Evolutionary conservation across 2,797 vertebrate genomes (phyloP), one percentile per base, ranked within the genome.

Genomic region (Bovichtus diacanthus): DNA sequence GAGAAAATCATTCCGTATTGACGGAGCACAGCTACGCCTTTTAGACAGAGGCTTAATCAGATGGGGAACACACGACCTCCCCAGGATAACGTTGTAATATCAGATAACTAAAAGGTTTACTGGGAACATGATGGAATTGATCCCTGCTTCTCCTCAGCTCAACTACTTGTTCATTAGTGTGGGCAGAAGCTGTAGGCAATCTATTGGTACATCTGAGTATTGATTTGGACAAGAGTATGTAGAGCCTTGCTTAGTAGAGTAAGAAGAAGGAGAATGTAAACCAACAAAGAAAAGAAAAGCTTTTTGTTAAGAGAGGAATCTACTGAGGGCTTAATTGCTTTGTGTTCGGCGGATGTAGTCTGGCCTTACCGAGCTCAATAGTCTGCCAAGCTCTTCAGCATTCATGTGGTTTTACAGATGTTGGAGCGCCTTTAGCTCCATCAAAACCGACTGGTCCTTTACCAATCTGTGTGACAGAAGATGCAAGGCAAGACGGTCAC

Each of bases 81-180:
- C 31, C 49, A 70, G 88, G 88, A 86, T 70, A 74, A 70, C 59
- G 11, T 31, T 19, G 61, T 58, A 82, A 88, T 69, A 89, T 76
- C 78, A 82, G 81, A 64, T 78, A 86, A 56, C 56, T 50, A 78
- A 86, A 75, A 50, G 74, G 51, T 91, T 87, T 80, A 78, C 73
- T 68, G 61, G 60, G 74, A 91, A 87, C 78, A 85, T 80, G 73
- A 83, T 87, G 51, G 53, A 88, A 94, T 92, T 91, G 90, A 93
- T 93, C 78, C 70, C 51, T 43, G 63, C 49, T 66, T 82, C 74
- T 83, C 23, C 71, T 83, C 55, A 70, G 73, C 43, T 82, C 74
- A 74, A 80, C 59, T 49, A 49, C 91, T 85, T 86, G 87, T 90
- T 91, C 91, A 93, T 92, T 93, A 91, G 86, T 77, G 81, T 72